Base-by-base conservation (phyloP, 2,888 invertebrate genomes). In the Aromia moschata region DNA sequence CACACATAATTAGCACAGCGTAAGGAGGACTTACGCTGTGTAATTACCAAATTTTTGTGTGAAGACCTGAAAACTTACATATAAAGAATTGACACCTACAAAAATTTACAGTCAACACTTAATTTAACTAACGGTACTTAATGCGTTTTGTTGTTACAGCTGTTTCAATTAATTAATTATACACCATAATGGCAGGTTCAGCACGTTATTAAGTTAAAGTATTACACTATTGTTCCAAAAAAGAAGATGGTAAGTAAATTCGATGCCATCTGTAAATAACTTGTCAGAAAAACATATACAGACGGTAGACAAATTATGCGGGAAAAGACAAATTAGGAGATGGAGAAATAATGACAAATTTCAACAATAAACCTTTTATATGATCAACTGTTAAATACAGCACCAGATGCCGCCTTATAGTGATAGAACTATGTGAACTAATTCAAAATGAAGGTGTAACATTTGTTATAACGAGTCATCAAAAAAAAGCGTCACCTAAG, bases 321-420 rank as follows among this genome's bases (percentile, higher is more conserved):
- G 9, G 12, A 12, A 40, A 25, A 43, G 43, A 43, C 12, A 43
- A 43, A 43, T 43, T 43, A 20, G 43, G 12, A 43, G 25, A 12
- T 11, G 18, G 25, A 12, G 25, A 43, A 43, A 43, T 20, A 7
- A 25, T 25, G n/a, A n/a, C n/a, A n/a, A n/a, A n/a, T n/a, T n/a
- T n/a, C n/a, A n/a, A n/a, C n/a, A n/a, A n/a, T n/a, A n/a, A n/a
- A n/a, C n/a, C n/a, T n/a, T n/a, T n/a, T n/a, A n/a, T n/a, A n/a
- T n/a, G n/a, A n/a, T n/a, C n/a, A n/a, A n/a, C n/a, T n/a, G n/a
- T n/a, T n/a, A n/a, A n/a, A n/a, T n/a, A n/a, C n/a, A n/a, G n/a
- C n/a, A n/a, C n/a, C n/a, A n/a, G n/a, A n/a, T n/a, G n/a, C n/a
- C n/a, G n/a, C n/a, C n/a, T n/a, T n/a, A n/a, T n/a, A n/a, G n/a